Evolutionary conservation across 2,888 invertebrate species (phyloP).

Genomic region (Rapana venosa): DNA sequence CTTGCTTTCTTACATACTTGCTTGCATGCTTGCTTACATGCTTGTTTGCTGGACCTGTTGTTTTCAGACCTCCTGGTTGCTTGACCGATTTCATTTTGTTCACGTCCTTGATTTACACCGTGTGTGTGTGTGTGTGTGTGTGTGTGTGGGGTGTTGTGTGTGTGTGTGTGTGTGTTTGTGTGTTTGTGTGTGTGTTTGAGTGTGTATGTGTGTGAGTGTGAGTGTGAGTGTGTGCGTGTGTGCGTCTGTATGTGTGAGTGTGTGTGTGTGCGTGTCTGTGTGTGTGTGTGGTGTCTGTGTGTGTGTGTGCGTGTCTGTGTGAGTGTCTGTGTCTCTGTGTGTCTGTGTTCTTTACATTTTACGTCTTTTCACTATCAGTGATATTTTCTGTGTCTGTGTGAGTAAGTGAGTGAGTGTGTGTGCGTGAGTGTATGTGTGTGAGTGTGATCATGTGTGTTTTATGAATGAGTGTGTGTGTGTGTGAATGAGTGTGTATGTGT

Average conservation of each 20-base stretch:
- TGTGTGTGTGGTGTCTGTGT: neutral
- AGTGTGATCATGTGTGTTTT: too few relatives aligned
- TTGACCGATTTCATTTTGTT: too few relatives aligned
- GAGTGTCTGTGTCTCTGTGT: too few relatives aligned
- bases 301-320: neutral
- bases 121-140: neutral
- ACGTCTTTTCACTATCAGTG: too few relatives aligned
- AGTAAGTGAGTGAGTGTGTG: neutral
- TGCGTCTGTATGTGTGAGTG: neutral
- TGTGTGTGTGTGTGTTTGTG: conserved; percentile 15
- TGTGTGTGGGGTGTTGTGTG: neutral
- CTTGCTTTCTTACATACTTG: too few relatives aligned
- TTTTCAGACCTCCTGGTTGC: too few relatives aligned
- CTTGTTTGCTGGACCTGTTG: too few relatives aligned
- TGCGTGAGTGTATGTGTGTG: neutral
- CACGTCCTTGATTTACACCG: neutral
- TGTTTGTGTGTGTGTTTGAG: neutral
- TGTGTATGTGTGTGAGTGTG: neutral
- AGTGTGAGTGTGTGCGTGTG: neutral
- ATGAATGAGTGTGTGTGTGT: neutral
- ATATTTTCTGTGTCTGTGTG: too few relatives aligned
- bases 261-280: too few relatives aligned
- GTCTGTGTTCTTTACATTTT: too few relatives aligned
- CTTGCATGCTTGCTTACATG: too few relatives aligned
- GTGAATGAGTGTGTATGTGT: neutral